Evolutionary conservation across 2,797 vertebrate species (phyloP).

Genomic region (Coregonus suidteri): DNA sequence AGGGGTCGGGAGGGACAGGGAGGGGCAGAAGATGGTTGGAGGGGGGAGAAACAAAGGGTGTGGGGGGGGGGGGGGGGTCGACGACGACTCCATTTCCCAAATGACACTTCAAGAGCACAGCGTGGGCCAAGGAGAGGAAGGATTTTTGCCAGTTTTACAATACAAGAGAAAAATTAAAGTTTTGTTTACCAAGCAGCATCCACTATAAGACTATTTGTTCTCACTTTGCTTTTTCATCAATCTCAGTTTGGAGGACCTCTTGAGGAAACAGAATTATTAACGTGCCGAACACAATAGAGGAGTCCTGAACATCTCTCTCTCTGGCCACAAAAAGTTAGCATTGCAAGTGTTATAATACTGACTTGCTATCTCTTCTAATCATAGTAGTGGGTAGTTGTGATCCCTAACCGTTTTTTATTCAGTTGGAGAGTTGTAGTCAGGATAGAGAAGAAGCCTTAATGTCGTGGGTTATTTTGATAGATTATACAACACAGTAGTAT

Average conservation of each 20-base stretch:
- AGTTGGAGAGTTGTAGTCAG: slow-evolving; percentile 31
- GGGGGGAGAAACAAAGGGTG: slow-evolving; percentile 41
- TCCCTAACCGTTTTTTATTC: slow-evolving; percentile 41
- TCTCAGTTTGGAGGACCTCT: slow-evolving; percentile 32
- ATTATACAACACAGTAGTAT: slow-evolving; percentile 26
- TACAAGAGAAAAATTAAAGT: slow-evolving; percentile 28
- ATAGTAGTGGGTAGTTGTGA: slow-evolving; percentile 27
- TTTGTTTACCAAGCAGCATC: slow-evolving; percentile 48
- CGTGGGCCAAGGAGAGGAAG: slow-evolving; percentile 65
- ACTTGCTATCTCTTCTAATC: slow-evolving; percentile 30
- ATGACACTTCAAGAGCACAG: slow-evolving; percentile 65
- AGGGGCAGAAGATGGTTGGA: slow-evolving; percentile 24
- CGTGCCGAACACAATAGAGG: not conserved
- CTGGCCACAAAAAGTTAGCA: slow-evolving; percentile 16
- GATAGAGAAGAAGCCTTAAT: slow-evolving; percentile 68
- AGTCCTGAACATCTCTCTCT: slow-evolving; percentile 8
- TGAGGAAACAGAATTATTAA: slow-evolving; percentile 3
- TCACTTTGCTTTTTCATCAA: slow-evolving; percentile 36
- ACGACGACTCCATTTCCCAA: slow-evolving; percentile 45
- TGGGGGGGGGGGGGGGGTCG: slow-evolving; percentile 29
- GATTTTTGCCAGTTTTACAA: slow-evolving; percentile 42
- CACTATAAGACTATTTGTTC: slow-evolving; percentile 18
- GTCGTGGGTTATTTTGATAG: slow-evolving; percentile 52
- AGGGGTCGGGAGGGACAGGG: slow-evolving; percentile 13
- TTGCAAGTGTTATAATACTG: slow-evolving; percentile 25